Percentiles rank a stretch among this genome's conserved stretches.
phyloP scores from a whole-genome alignment of 2,797 vertebrate species.

The Phrynocephalus vlangalii region DNA sequence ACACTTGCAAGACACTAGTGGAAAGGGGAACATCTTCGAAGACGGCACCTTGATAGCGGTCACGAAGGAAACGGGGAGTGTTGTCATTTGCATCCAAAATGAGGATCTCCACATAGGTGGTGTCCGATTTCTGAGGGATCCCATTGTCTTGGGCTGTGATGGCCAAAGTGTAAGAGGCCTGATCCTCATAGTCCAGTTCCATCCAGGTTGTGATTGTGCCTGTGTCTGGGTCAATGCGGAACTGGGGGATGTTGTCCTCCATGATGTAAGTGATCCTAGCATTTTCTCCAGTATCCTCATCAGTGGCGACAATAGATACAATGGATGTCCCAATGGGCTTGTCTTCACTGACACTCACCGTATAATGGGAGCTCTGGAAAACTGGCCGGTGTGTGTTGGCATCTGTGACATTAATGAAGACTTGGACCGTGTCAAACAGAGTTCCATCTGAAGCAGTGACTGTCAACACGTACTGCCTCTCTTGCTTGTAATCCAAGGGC shows the following conservation, averaged over 20 bases:
- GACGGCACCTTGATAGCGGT: slow-evolving; percentile 90
- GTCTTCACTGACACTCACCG: slow-evolving; percentile 89
- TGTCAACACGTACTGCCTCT: slow-evolving; percentile 93
- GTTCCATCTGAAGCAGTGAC: slow-evolving; percentile 95
- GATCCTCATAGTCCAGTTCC: slow-evolving; percentile 95
- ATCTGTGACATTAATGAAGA: slow-evolving; percentile 96
- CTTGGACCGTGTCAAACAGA: slow-evolving; percentile 90
- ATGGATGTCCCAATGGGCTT: slow-evolving; percentile 89
- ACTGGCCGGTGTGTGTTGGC: slow-evolving; percentile 97
- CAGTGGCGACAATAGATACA: slow-evolving; percentile 89
- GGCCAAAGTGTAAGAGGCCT: slow-evolving; percentile 92
- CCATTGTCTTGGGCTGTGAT: slow-evolving; percentile 95
- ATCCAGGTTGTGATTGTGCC: slow-evolving; percentile 92
- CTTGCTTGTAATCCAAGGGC: slow-evolving; percentile 97
- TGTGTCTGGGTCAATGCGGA: slow-evolving; percentile 90
- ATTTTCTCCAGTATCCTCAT: slow-evolving; percentile 96
- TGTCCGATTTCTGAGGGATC: slow-evolving; percentile 96
- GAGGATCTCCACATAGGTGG: slow-evolving; percentile 94
- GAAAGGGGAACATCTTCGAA: slow-evolving; percentile 89
- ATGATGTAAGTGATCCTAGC: slow-evolving; percentile 94
- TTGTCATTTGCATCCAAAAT: slow-evolving; percentile 95
- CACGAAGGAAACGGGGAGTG: slow-evolving; percentile 85
- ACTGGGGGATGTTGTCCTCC: slow-evolving; percentile 95
- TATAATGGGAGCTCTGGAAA: slow-evolving; percentile 95
- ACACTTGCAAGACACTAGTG: slow-evolving; percentile 95